These are phyloP conservation scores for Distichodus sexfasciatus DNA, from an alignment of 2,797 vertebrate genomes.

Conservation along the genomic window DNA sequence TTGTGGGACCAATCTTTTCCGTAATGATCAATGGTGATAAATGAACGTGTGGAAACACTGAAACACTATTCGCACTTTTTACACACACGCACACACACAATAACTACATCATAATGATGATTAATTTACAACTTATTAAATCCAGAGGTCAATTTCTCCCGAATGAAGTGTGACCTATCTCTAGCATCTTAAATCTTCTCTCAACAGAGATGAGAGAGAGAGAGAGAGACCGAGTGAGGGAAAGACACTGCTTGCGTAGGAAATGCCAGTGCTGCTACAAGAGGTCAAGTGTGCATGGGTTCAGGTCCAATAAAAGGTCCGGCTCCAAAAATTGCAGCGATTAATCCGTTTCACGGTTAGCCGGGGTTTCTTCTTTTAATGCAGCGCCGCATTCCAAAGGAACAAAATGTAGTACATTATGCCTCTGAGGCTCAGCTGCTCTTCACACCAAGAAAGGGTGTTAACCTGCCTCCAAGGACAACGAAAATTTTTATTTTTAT, in stretches of 20 bases:
- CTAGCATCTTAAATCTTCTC: neutral
- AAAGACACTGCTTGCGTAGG: neutral
- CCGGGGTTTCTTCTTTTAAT: slow-evolving; percentile 26
- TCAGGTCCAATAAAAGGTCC: neutral
- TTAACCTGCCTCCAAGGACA: too few relatives aligned
- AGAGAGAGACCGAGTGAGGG: too few relatives aligned
- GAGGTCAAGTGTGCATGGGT: neutral
- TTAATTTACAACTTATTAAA: slow-evolving; percentile 1
- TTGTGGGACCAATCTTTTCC: too few relatives aligned
- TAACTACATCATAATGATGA: neutral
- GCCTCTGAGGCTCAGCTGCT: slow-evolving; percentile 46
- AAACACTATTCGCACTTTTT: neutral
- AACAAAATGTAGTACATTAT: slow-evolving; percentile 39
- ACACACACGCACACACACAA: neutral
- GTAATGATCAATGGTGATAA: slow-evolving; percentile 11
- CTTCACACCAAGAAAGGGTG: too few relatives aligned
- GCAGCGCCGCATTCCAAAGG: slow-evolving; percentile 43
- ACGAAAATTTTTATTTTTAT: too few relatives aligned
- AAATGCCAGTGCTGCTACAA: slow-evolving; percentile 32
- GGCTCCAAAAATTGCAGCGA: slow-evolving; percentile 17
- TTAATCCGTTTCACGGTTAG: slow-evolving; percentile 39
- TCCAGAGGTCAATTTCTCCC: slow-evolving; percentile 8
- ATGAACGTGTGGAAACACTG: neutral
- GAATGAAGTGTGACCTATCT: slow-evolving; percentile 2
- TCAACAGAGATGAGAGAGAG: slow-evolving; percentile 15